These are phyloP conservation scores for Fragum sueziense DNA, from an alignment of 2,888 invertebrate genomes.

Conservation along the genomic window DNA sequence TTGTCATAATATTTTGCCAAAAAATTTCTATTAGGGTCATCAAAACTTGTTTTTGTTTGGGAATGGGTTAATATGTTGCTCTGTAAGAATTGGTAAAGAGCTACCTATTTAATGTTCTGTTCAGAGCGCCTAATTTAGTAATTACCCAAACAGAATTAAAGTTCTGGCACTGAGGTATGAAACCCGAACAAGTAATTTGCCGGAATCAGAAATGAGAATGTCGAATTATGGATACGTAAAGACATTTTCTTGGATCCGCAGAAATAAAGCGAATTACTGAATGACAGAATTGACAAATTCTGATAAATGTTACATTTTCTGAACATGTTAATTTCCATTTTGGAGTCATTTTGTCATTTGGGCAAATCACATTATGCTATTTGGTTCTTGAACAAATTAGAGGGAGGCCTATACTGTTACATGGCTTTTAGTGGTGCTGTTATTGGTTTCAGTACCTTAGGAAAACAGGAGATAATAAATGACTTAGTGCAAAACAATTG, in stretches of 20 bases:
- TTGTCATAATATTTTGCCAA: too few species aligned
- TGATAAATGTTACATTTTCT: conserved; percentile 3
- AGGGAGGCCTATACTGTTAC: too few species aligned
- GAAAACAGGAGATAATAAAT: too few species aligned
- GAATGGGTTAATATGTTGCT: neutral
- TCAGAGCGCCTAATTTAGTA: neutral
- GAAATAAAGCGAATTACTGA: conserved; percentile 8
- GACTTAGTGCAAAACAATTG: too few species aligned
- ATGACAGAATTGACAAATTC: conserved; percentile 21
- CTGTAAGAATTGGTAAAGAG: neutral
- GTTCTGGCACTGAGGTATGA: neutral
- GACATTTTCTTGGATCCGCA: conserved; percentile 12
- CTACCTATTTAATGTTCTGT: neutral
- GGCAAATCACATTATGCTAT: neutral
- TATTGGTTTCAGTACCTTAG: too few species aligned
- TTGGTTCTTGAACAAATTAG: neutral
- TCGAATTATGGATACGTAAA: conserved; percentile 1
- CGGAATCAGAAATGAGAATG: neutral
- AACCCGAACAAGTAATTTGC: conserved; percentile 10
- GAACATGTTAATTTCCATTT: conserved; percentile 1
- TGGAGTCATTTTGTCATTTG: neutral
- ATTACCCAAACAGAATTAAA: conserved; percentile 3
- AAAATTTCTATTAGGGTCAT: neutral
- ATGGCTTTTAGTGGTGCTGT: too few species aligned
- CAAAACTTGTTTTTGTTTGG: neutral